Evolutionary conservation across 2,113 vertebrate species (phyloP).

Genomic region (Irena cyanogastra): DNA sequence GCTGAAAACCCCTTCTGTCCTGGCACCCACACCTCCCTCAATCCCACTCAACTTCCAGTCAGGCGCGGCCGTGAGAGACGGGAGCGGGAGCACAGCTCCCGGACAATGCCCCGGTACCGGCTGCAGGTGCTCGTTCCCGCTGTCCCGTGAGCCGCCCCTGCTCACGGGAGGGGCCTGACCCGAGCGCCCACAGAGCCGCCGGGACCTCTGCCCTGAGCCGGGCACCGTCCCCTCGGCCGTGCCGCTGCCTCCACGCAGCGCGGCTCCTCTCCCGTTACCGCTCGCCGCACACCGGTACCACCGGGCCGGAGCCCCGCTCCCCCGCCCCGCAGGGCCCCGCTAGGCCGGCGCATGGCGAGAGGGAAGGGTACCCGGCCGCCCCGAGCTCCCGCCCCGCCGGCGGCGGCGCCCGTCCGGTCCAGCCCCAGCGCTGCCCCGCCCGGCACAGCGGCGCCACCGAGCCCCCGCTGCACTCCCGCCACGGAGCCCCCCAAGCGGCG

Average conservation of each 20-base stretch:
- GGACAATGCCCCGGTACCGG: neutral
- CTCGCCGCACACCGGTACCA: neutral
- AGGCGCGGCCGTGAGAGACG: rapidly evolving
- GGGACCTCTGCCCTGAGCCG: neutral
- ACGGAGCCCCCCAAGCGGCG: neutral
- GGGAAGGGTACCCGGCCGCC: rapidly evolving
- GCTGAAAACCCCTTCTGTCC: rapidly evolving
- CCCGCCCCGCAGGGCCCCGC: neutral
- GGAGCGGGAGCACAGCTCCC: neutral
- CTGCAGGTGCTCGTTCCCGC: neutral
- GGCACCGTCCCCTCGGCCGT: neutral
- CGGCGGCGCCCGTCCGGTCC: neutral
- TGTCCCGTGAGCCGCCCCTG: neutral
- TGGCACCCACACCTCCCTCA: neutral
- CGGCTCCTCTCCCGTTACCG: neutral
- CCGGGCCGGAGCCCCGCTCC: neutral
- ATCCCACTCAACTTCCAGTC: rapidly evolving
- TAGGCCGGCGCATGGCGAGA: neutral
- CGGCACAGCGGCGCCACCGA: neutral
- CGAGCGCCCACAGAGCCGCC: neutral
- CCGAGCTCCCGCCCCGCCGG: neutral
- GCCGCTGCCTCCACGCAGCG: neutral
- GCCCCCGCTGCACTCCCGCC: neutral
- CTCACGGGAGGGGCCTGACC: neutral
- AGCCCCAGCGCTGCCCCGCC: neutral